Evolutionary conservation across 2,797 vertebrate genomes (phyloP).

Genomic region (Darevskia nairensis): DNA sequence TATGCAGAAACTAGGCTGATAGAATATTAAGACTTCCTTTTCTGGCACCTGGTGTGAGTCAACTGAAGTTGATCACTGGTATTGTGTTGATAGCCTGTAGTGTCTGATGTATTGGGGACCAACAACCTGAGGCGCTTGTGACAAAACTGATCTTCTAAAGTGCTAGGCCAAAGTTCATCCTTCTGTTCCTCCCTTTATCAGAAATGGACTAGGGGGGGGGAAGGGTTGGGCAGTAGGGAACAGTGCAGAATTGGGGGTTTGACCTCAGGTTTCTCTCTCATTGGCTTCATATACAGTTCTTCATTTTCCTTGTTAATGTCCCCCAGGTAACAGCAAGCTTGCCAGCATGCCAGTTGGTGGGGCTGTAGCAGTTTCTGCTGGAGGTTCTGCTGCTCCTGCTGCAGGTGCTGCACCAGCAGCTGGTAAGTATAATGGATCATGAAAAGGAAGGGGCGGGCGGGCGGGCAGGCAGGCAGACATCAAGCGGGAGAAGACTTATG

Average conservation of each 20-base stretch:
- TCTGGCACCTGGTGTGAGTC: background rate
- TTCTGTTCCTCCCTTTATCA: background rate
- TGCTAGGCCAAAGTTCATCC: background rate
- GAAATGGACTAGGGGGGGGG: background rate
- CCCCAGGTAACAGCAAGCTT: constrained; percentile 79
- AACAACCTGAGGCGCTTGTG: background rate
- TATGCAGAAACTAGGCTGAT: background rate
- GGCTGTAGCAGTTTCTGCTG: constrained; percentile 73
- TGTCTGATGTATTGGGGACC: background rate
- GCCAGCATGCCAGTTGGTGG: constrained; percentile 80
- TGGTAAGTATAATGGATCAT: constrained; percentile 66
- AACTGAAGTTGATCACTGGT: background rate
- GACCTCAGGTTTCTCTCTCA: background rate
- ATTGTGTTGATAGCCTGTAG: background rate
- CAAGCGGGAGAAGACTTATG: background rate
- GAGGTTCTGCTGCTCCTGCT: constrained; percentile 77
- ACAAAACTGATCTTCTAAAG: background rate
- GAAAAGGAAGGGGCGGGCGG: background rate
- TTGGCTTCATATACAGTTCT: background rate
- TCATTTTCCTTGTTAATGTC: background rate
- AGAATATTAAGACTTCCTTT: background rate
- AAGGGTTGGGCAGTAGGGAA: background rate
- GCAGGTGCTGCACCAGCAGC: constrained; percentile 77
- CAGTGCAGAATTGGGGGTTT: background rate
- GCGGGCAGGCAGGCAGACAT: background rate